Percentiles rank a stretch among this genome's conserved stretches.
phyloP scores from a whole-genome alignment of 2,113 vertebrate species.

The Nothoprocta pentlandii region DNA sequence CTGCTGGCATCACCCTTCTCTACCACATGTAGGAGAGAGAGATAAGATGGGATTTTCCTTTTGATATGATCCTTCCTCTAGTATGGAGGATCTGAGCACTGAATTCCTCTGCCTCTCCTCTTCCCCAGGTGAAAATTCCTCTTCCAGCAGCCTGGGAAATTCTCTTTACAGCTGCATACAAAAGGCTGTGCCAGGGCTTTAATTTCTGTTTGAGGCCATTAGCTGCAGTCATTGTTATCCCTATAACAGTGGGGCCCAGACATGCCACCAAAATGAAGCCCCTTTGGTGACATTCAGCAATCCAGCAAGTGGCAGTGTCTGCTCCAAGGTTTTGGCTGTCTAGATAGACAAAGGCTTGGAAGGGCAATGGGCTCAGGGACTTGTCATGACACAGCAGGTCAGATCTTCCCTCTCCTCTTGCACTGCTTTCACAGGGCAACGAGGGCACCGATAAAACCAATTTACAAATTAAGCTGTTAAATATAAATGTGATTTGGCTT shows the following conservation, averaged over 20 bases:
- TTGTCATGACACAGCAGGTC: not conserved
- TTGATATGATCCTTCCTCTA: too few relatives aligned
- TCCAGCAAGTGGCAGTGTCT: not conserved
- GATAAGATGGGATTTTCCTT: too few relatives aligned
- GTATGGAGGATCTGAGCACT: not conserved
- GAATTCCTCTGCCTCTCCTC: not conserved
- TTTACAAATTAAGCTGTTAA: slow-evolving; percentile 69
- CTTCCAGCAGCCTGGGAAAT: too few relatives aligned
- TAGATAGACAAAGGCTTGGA: not conserved
- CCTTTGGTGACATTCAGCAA: not conserved
- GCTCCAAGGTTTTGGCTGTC: not conserved
- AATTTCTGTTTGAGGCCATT: not conserved
- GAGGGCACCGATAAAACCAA: slow-evolving; percentile 46
- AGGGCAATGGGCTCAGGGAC: not conserved
- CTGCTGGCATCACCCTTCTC: not conserved
- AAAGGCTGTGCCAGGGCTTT: not conserved
- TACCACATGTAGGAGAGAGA: too few relatives aligned
- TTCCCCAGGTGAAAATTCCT: too few relatives aligned
- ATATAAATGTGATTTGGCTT: slow-evolving; percentile 65
- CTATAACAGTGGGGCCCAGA: too few relatives aligned
- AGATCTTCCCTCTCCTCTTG: not conserved
- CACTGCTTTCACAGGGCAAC: slow-evolving; percentile 21
- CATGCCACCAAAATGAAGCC: not conserved
- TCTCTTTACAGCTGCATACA: not conserved
- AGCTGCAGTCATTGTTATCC: too few relatives aligned